Evolutionary conservation across 2,888 invertebrate species (phyloP), one percentile per base, ranked within the genome.

Genomic region (Crematogaster levior): DNA sequence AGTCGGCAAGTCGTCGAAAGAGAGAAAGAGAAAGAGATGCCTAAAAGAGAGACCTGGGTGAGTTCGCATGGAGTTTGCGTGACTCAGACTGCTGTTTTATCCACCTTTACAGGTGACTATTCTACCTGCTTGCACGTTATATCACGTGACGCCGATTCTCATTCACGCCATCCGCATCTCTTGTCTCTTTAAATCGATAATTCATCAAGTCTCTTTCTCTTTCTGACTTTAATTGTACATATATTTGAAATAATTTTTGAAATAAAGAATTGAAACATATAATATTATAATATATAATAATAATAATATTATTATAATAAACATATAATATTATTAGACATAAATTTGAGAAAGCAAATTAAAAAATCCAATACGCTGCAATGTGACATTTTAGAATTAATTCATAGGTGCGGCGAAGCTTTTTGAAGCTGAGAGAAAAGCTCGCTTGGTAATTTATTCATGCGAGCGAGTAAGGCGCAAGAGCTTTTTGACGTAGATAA

Each of bases 31-130:
- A 82, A 83, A 48, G 53, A 46, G 48, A 34, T 34, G 27, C 10
- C 18, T 65, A 27, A 58, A 43, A 73, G n/a, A n/a, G n/a, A n/a
- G 63, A 27, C 72, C 77, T 61, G 66, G 65, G 70, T 70, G 83
- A 84, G 85, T 86, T 85, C 68, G 58, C 75, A 81, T 61, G 70
- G 84, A 43, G 79, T 63, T 89, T 82, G 89, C 88, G 89, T 89
- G 89, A 88, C 87, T 81, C 75, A 66, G 83, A 86, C 85, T 81
- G 73, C 83, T 85, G 82, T 85, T 86, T 85, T 73, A 77, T 70
- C 70, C 70, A 40, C 40, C 58, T 83, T 81, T 61, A 61, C 74
- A 72, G 83, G 82, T 66, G 84, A 84, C 88, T 81, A 60, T 83
- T 84, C 65, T 70, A 83, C 66, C 80, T 82, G 83, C 77, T 81